Evolutionary conservation across 2,113 vertebrate species (phyloP), one percentile per base, ranked within the genome.

Genomic region (Circaetus gallicus): DNA sequence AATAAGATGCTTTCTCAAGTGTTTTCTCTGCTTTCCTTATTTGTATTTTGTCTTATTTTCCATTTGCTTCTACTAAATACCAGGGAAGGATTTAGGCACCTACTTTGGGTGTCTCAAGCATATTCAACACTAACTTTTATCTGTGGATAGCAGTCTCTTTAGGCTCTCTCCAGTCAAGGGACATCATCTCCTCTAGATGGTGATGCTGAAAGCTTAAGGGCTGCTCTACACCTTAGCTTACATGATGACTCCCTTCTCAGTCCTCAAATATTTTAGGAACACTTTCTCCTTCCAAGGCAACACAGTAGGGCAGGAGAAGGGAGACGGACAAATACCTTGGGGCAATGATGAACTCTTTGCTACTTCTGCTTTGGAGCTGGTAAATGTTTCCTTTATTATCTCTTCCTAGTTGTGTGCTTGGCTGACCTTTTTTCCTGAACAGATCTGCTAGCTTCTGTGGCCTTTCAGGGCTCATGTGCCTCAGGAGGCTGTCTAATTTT

Each of bases 391-490:
- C 83, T 89, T 45, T 34, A 36, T 91, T 55, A 49, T 40, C 55
- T 86, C 34, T 61, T 93, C 66, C 45, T 89, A 22, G 73, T 49
- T 0, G 0, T 77, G 90, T 16, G 15, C 62, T 77, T 61, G 78
- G 78, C 74, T 94, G 90, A 85, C 90, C 90, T 88, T 95, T 90
- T 77, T 49, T 58, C 24, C 92, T 70, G 70, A 77, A 31, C 42
- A 56, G 71, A 61, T 94, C 92, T 82, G 78, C 86, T 71, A 43
- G 71, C 79, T 88, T 56, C 93, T 77, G 62, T 80, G 87, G 82
- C 87, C 74, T 92, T 92, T 90, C 58, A 42, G 90, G 73, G 71
- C 90, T 90, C 66, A 5, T 73, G 87, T 90, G 85, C 87, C 95
- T 85, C 16, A 0, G 78, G 91, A 91, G 84, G 73, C 82, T 73